Base-by-base conservation (phyloP, 2,888 invertebrate genomes). In the Sussaba pulchella region DNA sequence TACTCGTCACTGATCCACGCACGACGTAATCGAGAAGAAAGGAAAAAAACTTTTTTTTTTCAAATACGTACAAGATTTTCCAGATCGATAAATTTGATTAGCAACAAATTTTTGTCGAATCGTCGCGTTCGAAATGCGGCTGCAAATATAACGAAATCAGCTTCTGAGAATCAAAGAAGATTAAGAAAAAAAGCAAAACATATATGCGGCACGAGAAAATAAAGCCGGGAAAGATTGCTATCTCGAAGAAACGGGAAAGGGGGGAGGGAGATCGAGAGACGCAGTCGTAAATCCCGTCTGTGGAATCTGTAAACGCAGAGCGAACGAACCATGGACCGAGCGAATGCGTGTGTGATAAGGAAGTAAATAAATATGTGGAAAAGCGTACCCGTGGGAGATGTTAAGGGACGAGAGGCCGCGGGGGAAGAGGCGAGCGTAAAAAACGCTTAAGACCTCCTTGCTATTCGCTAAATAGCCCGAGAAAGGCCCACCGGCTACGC, bases 311-410 rank as follows among this genome's bases (percentile, higher is more conserved):
- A 77, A 76, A 76, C 54, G 57, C 41, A 19, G 59, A 67, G 54
- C 19, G 54, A 75, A 61, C 72, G 67, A 82, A 73, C 74, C 17
- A 69, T 54, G 31, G 64, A 64, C 63, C 63, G 72, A 39, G 54
- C 39, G 41, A 39, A 47, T 54, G 47, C 61, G 64, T 72, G 73
- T 59, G 81, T 82, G 87, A 89, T 87, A 88, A 89, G 86, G 79
- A 83, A 84, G 85, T 85, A 86, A 87, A 91, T 90, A 91, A 91
- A 91, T 91, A 90, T 88, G 89, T 90, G 90, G 90, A 87, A 90
- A 90, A 88, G 84, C 31, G 89, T 84, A 86, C 89, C 88, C 88
- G 71, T 83, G 91, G 84, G 90, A 86, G 78, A 77, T 77, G 66
- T 74, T 73, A 54, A 70, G 67, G 54, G 67, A 14, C 41, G 21